Evolutionary conservation across 2,888 invertebrate genomes (phyloP), one percentile per base, ranked within the genome.

Genomic region (Tetragonula carbonaria): DNA sequence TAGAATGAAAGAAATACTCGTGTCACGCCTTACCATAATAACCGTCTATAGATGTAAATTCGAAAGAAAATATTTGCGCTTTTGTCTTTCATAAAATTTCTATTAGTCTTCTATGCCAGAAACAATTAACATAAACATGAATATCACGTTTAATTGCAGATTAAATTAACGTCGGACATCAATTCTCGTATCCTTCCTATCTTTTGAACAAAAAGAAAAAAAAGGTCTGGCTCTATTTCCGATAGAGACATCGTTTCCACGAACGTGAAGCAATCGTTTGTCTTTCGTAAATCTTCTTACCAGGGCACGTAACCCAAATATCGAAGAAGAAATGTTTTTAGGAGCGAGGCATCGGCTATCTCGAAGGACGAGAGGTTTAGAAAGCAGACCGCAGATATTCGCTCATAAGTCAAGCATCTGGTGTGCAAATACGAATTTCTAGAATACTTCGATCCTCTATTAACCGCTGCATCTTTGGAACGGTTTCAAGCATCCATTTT

Each of bases 351-450:
- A 33, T 83, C 71, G 50, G 14, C 51, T 50, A 57, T 38, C 72
- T 68, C 57, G 67, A 62, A 71, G 75, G 65, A 6, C 78, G 62
- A 63, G 21, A 57, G 53, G 59, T 76, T 78, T 86, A 84, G 86
- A 87, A 87, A 86, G 86, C 53, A 76, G 73, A 66, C 62, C 63
- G 3, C 67, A 75, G 68, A 38, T 76, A 78, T 66, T 57, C 66
- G 63, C 66, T 70, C 62, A 65, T 59, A 70, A 63, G 45, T 55
- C 78, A 80, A 83, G 66, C 74, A 70, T 68, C 16, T 63, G 4
- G 38, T 73, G 75, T 86, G 86, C 53, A 86, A 86, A 83, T 76
- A 80, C 16, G 11, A 83, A 83, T 83, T 80, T 80, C 68, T 78
- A 73, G 63, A 73, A 74, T 57, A 57, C 55, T 11, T 65, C 63